Evolutionary conservation across 2,888 invertebrate genomes (phyloP).

Genomic region (Parnassius apollo): DNA sequence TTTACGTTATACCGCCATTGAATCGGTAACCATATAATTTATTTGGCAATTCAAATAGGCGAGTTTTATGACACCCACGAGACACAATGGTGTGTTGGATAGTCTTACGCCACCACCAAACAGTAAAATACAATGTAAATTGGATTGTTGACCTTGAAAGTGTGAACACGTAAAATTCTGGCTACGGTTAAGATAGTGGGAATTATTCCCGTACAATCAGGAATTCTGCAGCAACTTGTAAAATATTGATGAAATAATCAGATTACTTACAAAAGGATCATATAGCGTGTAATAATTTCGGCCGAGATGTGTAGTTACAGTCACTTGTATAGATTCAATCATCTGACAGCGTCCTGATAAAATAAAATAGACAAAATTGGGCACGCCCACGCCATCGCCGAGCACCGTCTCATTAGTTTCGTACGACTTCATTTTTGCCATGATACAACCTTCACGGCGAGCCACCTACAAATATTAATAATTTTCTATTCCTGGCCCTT

Average conservation of each 20-base stretch:
- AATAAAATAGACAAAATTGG: conserved; percentile 79
- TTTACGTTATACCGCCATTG: no score
- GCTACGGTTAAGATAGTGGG: no score
- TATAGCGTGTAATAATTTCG: conserved; percentile 68
- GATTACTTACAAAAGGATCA: conserved; percentile 63
- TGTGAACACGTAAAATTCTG: no score
- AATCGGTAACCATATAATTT: no score
- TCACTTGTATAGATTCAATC: conserved; percentile 79
- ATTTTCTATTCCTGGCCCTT: neutral
- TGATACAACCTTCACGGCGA: conserved; percentile 84
- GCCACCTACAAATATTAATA: conserved; percentile 57
- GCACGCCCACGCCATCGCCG: conserved; percentile 74
- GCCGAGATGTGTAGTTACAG: conserved; percentile 51
- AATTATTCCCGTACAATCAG: no score
- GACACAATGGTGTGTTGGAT: no score
- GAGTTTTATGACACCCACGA: no score
- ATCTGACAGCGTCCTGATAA: conserved; percentile 82
- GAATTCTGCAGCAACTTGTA: no score
- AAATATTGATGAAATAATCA: neutral
- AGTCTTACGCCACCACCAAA: no score
- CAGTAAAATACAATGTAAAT: no score
- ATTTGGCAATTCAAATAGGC: no score
- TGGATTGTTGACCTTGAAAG: no score
- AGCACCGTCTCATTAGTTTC: conserved; percentile 77
- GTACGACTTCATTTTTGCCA: conserved; percentile 82